A percentile compares a stretch with the other conserved stretches of the same genome.
phyloP scores from a whole-genome alignment of 2,113 vertebrate genomes.

The Phalacrocorax brasilianus region DNA sequence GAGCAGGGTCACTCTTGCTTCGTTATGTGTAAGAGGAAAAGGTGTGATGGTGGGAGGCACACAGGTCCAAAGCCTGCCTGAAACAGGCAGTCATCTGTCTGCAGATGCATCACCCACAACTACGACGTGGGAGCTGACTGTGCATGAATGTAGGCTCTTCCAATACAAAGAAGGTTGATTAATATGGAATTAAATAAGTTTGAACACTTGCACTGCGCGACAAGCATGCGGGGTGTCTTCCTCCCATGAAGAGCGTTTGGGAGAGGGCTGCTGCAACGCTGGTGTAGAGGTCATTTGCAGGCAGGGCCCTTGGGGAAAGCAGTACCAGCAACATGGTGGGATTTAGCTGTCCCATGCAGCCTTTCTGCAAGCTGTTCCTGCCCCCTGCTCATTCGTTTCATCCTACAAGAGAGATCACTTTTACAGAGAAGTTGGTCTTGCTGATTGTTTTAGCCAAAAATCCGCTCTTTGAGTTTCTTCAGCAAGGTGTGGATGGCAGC shows the following conservation, averaged over 20 bases:
- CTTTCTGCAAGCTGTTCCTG: background rate
- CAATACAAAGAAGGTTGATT: background rate
- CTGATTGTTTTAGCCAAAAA: background rate
- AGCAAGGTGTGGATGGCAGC: background rate
- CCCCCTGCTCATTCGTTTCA: background rate
- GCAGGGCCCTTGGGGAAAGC: background rate
- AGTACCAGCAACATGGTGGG: background rate
- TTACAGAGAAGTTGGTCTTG: background rate
- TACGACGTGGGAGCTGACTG: fast-evolving
- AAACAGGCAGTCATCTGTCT: background rate
- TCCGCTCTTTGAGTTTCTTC: background rate
- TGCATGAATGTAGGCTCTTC: fast-evolving
- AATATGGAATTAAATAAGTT: background rate
- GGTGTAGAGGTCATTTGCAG: background rate
- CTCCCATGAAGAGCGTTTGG: fast-evolving
- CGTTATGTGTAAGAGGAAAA: fast-evolving
- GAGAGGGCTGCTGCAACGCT: background rate
- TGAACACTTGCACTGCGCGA: background rate
- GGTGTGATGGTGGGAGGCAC: background rate
- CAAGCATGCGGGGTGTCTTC: background rate
- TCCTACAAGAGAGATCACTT: background rate
- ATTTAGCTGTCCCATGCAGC: background rate
- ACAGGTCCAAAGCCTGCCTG: background rate
- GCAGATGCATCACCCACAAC: background rate
- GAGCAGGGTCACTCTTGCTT: background rate